Evolutionary conservation across 2,113 vertebrate species (phyloP).

Genomic region (Merops nubicus): DNA sequence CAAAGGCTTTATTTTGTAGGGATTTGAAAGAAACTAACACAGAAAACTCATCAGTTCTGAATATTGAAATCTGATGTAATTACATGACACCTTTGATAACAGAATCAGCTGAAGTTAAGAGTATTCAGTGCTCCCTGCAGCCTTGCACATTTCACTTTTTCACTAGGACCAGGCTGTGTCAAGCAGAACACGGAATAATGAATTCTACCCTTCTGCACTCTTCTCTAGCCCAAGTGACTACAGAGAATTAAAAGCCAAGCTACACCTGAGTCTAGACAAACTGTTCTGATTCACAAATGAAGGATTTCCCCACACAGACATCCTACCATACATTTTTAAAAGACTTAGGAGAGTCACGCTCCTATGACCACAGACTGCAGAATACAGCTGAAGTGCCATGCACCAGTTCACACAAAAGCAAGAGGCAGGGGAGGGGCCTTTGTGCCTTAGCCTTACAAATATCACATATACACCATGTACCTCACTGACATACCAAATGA

Average conservation of each 20-base stretch:
- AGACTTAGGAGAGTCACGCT: background rate
- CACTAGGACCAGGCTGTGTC: background rate
- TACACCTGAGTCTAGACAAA: background rate
- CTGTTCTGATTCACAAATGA: background rate
- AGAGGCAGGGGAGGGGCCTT: background rate
- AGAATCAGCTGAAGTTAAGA: background rate
- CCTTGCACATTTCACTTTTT: background rate
- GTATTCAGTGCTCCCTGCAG: background rate
- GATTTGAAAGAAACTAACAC: background rate
- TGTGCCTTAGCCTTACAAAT: background rate
- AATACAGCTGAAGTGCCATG: background rate
- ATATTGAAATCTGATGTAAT: background rate
- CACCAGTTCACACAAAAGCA: background rate
- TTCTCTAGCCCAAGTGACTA: background rate
- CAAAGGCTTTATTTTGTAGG: background rate
- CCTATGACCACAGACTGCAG: background rate
- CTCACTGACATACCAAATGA: background rate
- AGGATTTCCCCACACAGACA: background rate
- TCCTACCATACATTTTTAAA: background rate
- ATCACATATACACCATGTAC: rapidly evolving
- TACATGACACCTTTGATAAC: background rate
- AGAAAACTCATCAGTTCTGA: background rate
- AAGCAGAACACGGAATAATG: background rate
- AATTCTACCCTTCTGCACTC: background rate
- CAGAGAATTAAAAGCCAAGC: background rate